phyloP scores from a whole-genome alignment of 2,888 invertebrate genomes.

The Tetropium fuscum region DNA sequence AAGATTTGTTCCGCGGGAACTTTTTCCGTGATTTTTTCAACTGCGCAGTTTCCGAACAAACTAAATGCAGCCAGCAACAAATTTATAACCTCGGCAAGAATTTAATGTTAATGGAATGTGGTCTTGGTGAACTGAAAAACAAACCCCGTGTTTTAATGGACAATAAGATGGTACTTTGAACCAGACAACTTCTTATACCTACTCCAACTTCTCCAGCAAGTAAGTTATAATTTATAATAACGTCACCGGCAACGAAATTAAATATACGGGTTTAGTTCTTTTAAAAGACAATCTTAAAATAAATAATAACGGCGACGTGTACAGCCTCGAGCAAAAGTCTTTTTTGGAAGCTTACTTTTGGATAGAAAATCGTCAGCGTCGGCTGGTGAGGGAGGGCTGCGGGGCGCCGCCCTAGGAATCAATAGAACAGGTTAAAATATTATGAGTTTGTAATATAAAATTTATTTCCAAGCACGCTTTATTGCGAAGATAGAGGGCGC shows the following conservation, averaged over 20 bases:
- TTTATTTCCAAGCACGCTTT: no score
- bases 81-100: constrained; percentile 62
- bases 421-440: no score
- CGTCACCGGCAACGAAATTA: constrained; percentile 61
- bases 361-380: no score
- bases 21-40: constrained; percentile 43
- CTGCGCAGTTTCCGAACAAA: constrained; percentile 40
- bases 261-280: constrained; percentile 55
- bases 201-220: constrained; percentile 55
- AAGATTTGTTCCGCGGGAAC: constrained; percentile 44
- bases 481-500: no score
- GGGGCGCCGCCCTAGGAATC: no score
- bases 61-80: constrained; percentile 51
- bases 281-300: constrained; percentile 47
- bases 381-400: no score
- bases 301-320: constrained; percentile 28
- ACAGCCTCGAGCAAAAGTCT: constrained; percentile 16
- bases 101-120: constrained; percentile 62
- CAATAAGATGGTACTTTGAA: constrained; percentile 63
- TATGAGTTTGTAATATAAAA: no score
- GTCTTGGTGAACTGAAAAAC: constrained; percentile 61
- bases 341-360: constrained; percentile 1
- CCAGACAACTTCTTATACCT: constrained; percentile 61
- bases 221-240: constrained; percentile 64
- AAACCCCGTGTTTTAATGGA: constrained; percentile 63